Percentiles rank a stretch among this genome's conserved stretches.
These are phyloP conservation scores for Protodeltote pygarga DNA, from an alignment of 2,888 invertebrate species.

Conservation along the genomic window DNA sequence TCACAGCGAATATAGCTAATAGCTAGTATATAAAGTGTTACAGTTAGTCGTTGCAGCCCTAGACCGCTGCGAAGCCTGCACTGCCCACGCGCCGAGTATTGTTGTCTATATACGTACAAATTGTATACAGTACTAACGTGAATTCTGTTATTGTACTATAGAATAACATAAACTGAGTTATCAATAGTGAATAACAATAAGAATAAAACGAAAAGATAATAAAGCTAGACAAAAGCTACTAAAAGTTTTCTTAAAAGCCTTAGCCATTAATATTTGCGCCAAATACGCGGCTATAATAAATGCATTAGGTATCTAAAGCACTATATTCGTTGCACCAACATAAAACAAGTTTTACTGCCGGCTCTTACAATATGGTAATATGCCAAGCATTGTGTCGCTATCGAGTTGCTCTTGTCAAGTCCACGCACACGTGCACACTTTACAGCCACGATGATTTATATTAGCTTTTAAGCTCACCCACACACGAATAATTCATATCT, in stretches of 20 bases:
- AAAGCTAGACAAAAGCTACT: conserved; percentile 1
- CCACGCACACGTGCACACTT: conserved; percentile 58
- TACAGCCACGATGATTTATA: conserved; percentile 71
- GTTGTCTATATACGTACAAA: conserved; percentile 52
- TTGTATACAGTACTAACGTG: conserved; percentile 37
- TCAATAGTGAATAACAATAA: conserved; percentile 19
- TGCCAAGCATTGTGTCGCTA: conserved; percentile 73
- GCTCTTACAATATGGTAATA: conserved; percentile 64
- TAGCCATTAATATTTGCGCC: conserved; percentile 21
- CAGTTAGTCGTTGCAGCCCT: conserved; percentile 49
- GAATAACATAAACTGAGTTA: conserved; percentile 21
- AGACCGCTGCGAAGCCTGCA: conserved; percentile 53
- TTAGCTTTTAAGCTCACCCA: conserved; percentile 76
- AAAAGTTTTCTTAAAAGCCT: conserved; percentile 5
- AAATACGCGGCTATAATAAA: conserved; percentile 14
- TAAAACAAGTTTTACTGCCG: conserved; percentile 48
- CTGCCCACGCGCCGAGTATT: conserved; percentile 61
- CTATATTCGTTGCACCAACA: conserved; percentile 28
- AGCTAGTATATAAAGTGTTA: conserved; percentile 14
- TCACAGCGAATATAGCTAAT: conserved; percentile 8
- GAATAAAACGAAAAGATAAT: conserved; percentile 18
- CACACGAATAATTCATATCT: conserved; percentile 53
- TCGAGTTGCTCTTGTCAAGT: conserved; percentile 64
- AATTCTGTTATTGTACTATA: conserved; percentile 42
- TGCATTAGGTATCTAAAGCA: conserved; percentile 17